Conservation (phyloP, 53 echinoderm and acorn worm species). For the Arbacia lixula region DNA sequence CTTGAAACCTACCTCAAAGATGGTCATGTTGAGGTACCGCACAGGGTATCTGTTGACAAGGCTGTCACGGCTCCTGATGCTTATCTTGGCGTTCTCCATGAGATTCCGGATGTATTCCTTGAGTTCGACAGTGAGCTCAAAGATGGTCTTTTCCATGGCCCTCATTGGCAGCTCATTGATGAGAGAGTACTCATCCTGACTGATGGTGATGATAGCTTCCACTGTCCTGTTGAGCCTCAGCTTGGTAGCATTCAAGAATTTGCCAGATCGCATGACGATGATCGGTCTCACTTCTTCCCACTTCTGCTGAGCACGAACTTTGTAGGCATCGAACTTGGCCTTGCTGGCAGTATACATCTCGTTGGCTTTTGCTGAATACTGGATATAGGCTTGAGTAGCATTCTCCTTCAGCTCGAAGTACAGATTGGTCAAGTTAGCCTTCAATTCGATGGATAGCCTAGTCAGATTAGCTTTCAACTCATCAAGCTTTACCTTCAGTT, state of each 20-base stretch:
- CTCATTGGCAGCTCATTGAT: conserved; percentile 77
- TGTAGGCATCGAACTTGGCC: neutral
- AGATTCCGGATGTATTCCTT: conserved; percentile 10
- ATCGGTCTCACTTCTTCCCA: conserved; percentile 12
- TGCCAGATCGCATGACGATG: neutral
- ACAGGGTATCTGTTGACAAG: conserved; percentile 78
- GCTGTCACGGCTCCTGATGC: conserved; percentile 27
- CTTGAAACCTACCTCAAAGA: conserved; percentile 74
- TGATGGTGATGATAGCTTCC: conserved; percentile 32
- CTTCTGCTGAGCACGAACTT: neutral
- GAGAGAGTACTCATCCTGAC: conserved; percentile 61
- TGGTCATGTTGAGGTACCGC: conserved; percentile 70
- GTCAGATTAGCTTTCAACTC: conserved; percentile 57
- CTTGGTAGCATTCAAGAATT: conserved; percentile 31
- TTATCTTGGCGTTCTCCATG: conserved; percentile 14
- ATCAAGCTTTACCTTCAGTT: conserved; percentile 52
- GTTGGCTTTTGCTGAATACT: neutral
- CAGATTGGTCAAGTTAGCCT: conserved; percentile 27
- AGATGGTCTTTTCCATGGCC: conserved; percentile 60
- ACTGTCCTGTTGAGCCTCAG: conserved; percentile 49
- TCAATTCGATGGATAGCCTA: conserved; percentile 10
- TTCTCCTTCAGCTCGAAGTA: conserved; percentile 28
- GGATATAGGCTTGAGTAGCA: conserved; percentile 1
- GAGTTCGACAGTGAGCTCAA: conserved; percentile 23
- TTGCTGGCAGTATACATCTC: neutral